Evolutionary conservation across 2,113 vertebrate genomes (phyloP), one percentile per base, ranked within the genome.

Genomic region (Melanotaenia duboulayi): DNA sequence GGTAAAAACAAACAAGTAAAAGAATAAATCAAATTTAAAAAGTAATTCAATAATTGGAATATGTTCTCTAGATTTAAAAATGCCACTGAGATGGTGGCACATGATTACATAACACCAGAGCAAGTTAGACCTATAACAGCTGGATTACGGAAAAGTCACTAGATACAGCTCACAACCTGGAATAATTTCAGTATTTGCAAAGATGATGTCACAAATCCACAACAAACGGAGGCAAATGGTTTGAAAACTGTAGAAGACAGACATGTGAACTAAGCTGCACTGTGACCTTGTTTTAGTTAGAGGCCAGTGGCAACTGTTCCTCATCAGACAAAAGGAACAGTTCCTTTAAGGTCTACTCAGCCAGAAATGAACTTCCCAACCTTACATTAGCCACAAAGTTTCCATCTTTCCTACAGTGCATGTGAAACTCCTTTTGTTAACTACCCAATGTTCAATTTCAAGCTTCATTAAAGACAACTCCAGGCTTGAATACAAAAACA

Each of bases 391-490:
- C 25, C 22, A 62, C 42, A 59, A 3, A 71, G 71, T 84, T 82
- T 78, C 65, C 17, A 56, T 64, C 52, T 65, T 56, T 52, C 61
- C 52, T 78, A 76, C 71, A 23, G 12, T 44, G 42, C 60, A 50
- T 65, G 22, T 73, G 14, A 75, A 78, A 74, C 62, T 65, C 39
- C 39, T 17, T 56, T 74, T 58, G 51, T 77, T 76, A 65, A 76
- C 40, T 40, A 69, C 67, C 78, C 11, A 59, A 23, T 66, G 59
- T 65, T 84, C 62, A 84, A 80, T 87, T 87, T 88, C 78, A 85
- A 72, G 84, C 76, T 66, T 63, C 67, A 72, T 84, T 82, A 76
- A 66, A 76, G 56, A 59, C 24, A 66, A 50, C 72, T 76, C 51
- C 37, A 28, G 66, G 32, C 60, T 63, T 70, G 65, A 37, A 46